phyloP scores from a whole-genome alignment of 2,113 vertebrate species.

The Seriola rivoliana region DNA sequence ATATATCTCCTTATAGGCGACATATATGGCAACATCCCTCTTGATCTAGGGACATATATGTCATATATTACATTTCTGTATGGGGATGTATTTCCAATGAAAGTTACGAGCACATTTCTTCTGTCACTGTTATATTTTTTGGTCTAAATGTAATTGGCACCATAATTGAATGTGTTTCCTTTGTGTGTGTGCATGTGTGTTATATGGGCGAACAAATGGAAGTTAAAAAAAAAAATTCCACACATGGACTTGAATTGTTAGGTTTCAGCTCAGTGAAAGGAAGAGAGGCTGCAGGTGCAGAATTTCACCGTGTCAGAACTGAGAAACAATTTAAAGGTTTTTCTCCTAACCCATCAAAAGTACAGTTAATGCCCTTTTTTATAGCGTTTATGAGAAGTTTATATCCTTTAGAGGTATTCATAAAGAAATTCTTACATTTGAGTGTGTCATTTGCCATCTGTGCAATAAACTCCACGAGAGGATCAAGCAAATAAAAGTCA shows the following conservation, averaged over 20 bases:
- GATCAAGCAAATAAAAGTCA: slow-evolving; percentile 31
- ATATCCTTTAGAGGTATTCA: neutral
- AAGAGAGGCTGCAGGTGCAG: no score
- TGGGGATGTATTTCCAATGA: no score
- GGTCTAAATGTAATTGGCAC: neutral
- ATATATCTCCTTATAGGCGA: no score
- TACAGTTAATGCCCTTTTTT: neutral
- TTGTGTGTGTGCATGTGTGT: neutral
- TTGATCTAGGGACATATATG: no score
- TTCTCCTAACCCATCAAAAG: neutral
- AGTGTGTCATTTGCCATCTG: neutral
- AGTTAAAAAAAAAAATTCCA: neutral
- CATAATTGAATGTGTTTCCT: neutral
- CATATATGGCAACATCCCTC: no score
- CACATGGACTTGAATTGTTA: neutral
- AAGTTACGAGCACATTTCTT: no score
- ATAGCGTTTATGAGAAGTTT: neutral
- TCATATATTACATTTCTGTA: no score
- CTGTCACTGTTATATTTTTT: neutral
- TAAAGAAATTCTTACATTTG: neutral
- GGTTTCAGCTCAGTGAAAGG: neutral
- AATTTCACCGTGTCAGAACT: neutral
- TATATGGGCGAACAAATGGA: neutral
- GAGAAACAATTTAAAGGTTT: neutral
- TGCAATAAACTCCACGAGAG: neutral